Base-by-base conservation (phyloP, 2,113 vertebrate species). In the Ia io region DNA sequence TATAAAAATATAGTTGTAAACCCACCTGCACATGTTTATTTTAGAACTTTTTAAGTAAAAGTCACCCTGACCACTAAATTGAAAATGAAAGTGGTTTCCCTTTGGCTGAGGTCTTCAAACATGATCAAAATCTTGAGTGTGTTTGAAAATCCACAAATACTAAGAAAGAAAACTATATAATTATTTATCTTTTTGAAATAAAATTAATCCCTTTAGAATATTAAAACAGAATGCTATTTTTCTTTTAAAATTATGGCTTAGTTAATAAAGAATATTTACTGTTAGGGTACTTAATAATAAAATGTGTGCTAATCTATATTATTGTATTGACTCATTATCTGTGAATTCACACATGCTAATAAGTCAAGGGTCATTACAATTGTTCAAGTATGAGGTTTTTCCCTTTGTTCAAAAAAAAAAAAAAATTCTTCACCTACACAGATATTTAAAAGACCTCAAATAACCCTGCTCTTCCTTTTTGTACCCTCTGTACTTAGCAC, bases 201-300 rank as follows among this genome's bases (percentile, higher is more conserved):
- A 93, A 95, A 77, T 49, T 35, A 40, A 49, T 86, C 25, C 73
- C 20, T 80, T 61, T 82, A 12, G 76, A 85, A 77, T 90, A 17
- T 53, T 90, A 85, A 91, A 89, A 28, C 44, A 37, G 13, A 44
- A 95, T 88, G 12, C 14, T 85, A 73, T 35, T 95, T 92, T 76
- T 44, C 30, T 70, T 83, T 25, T 28, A 74, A 90, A 93, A 83
- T 56, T 63, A 47, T 30, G 6, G 14, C 28, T 37, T 32, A 90
- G n/a, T 49, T 90, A 96, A 80, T 84, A 95, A 90, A 79, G n/a
- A 90, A 86, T 90, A 90, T 69, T 92, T 61, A 59, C 61, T 88
- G 18, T 74, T 35, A 82, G 32, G 22, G 87, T 69, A 63, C 76
- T 84, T 85, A 87, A 8, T 47, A 77, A 93, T 93, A 94, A 94